Percentiles rank a stretch among this genome's conserved stretches.
phyloP scores from a whole-genome alignment of 30 jellyfish, hydroid and myxozoan genomes.

The Morbakka virulenta region DNA sequence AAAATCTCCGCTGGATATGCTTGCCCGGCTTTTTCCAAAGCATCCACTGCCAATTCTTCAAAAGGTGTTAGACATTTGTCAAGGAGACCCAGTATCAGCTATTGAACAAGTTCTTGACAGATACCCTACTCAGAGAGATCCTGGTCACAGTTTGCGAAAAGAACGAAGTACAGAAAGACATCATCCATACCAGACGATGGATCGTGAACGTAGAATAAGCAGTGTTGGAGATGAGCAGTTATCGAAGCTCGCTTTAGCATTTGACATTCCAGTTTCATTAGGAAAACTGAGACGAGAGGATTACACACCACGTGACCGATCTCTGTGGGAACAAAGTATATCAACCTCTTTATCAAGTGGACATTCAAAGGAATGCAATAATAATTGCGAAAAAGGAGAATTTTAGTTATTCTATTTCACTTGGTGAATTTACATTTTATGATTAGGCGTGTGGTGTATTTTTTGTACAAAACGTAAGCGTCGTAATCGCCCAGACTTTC shows the following conservation, averaged over 20 bases:
- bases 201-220: slow-evolving; percentile 42
- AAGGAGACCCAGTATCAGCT: slow-evolving; percentile 90
- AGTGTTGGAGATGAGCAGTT: slow-evolving; percentile 85
- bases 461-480: no score
- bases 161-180: slow-evolving; percentile 16
- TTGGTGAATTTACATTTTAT: no score
- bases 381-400: slow-evolving; percentile 44
- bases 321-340: slow-evolving; percentile 51
- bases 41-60: slow-evolving; percentile 66
- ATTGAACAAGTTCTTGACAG: slow-evolving; percentile 84
- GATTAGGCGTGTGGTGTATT: no score
- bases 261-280: slow-evolving; percentile 78
- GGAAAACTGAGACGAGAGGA: slow-evolving; percentile 43
- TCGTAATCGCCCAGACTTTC: no score
- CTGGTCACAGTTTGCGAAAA: slow-evolving; percentile 44
- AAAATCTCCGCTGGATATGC: slow-evolving; percentile 82
- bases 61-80: slow-evolving; percentile 70
- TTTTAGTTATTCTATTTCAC: slow-evolving; percentile 6
- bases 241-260: slow-evolving; percentile 92
- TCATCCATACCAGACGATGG: slow-evolving; percentile 1
- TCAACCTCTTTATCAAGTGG: slow-evolving; percentile 12
- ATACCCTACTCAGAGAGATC: slow-evolving; percentile 68
- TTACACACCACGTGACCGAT: slow-evolving; percentile 17
- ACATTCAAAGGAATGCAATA: slow-evolving; percentile 17
- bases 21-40: slow-evolving; percentile 85